Evolutionary conservation across 2,113 vertebrate species (phyloP), one percentile per base, ranked within the genome.

Genomic region (Ursus arctos): DNA sequence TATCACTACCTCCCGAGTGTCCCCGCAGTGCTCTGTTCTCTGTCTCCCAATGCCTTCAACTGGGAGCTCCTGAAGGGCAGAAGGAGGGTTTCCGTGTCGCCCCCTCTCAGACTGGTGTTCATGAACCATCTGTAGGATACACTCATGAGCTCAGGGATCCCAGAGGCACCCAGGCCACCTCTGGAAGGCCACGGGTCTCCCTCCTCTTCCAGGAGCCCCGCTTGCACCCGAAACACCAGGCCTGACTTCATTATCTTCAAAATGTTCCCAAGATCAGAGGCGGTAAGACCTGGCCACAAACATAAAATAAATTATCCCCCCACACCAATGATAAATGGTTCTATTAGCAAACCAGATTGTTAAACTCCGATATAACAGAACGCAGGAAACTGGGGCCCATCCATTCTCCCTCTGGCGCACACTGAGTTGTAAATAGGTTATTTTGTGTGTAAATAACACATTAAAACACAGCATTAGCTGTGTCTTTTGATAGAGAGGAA

Each of bases 301-400:
- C 96, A 91, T 72, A 92, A 97, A 97, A 96, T 99, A 99, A 98
- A 99, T 98, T 99, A 99, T 99, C 99, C 98, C 98, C 80, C 97
- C 91, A 77, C 72, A 71, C 83, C 88, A 57, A 95, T 99, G 99
- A 99, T 99, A 99, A 99, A 99, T 99, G 99, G 99, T 99, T 99
- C 99, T 99, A 99, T 99, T 99, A 99, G 99, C 99, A 99, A 99
- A 99, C 99, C 99, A 99, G 99, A 99, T 99, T 99, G 99, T 99
- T 99, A 99, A 99, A 99, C 98, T 99, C 99, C 98, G 99, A 99
- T 99, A 99, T 98, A 99, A 99, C 99, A 99, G 99, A 99, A 99
- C 98, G 99, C 99, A 99, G 99, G 98, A 98, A 98, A 98, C 98
- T 59, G 99, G 98, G 98, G 98, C 99, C 99, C 99, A 99, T 99